Percentiles rank a stretch among this genome's conserved stretches.
These are phyloP conservation scores for Hyperoplus immaculatus DNA, from an alignment of 2,797 vertebrate genomes.

Conservation along the genomic window DNA sequence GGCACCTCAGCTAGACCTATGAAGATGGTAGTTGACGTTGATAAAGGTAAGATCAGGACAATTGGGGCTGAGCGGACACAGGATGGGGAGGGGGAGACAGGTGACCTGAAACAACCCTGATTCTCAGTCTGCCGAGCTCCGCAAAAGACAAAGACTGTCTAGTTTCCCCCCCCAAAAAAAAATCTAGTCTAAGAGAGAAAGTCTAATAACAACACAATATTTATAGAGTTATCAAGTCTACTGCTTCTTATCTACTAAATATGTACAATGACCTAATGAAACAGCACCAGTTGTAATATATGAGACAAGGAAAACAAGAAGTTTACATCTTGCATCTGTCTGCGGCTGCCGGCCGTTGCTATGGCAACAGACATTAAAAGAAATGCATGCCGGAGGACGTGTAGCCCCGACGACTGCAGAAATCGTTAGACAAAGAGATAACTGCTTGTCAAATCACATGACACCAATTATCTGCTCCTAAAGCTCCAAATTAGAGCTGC, in stretches of 20 bases:
- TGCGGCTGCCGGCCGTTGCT: conserved; percentile 77
- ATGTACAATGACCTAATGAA: conserved; percentile 54
- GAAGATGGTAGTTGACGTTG: conserved; percentile 37
- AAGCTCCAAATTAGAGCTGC: conserved; percentile 43
- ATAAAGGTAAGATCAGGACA: conserved; percentile 65
- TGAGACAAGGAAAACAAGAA: conserved; percentile 53
- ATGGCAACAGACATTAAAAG: conserved; percentile 85
- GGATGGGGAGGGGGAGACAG: conserved; percentile 54
- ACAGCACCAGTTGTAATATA: conserved; percentile 75
- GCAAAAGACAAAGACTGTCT: conserved; percentile 58
- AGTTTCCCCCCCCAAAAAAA: conserved; percentile 22
- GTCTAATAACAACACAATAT: conserved; percentile 37
- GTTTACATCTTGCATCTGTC: conserved; percentile 75
- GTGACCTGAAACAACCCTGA: conserved; percentile 81
- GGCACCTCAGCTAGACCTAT: conserved; percentile 56
- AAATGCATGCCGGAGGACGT: conserved; percentile 76
- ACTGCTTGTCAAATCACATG: conserved; percentile 62
- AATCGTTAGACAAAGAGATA: conserved; percentile 78
- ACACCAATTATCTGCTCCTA: conserved; percentile 57
- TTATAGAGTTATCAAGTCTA: conserved; percentile 9
- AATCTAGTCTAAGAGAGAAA: conserved; percentile 12
- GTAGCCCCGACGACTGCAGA: conserved; percentile 77
- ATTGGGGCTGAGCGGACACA: conserved; percentile 14
- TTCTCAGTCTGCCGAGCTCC: conserved; percentile 53
- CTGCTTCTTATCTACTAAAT: conserved; percentile 29